A percentile compares a stretch with the other conserved stretches of the same genome.
Conservation (phyloP, 1,140 invertebrate species). For the Holotrichia oblita region DNA sequence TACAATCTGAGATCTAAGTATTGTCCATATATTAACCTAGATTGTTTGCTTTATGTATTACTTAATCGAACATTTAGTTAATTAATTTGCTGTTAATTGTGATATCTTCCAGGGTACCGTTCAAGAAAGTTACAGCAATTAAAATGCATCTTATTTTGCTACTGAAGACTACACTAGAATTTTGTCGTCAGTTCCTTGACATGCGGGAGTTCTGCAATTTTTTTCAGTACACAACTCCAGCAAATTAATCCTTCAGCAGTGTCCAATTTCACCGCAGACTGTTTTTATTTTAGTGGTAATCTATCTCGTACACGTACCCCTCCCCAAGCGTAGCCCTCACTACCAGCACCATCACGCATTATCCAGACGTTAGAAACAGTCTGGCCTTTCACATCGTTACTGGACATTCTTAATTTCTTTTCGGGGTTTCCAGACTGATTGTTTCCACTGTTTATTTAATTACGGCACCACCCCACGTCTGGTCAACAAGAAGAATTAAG, state of each 20-base stretch:
- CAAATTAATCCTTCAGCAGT: not conserved
- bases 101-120: too few species aligned
- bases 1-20: too few species aligned
- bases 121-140: too few species aligned
- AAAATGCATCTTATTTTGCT: too few species aligned
- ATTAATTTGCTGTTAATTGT: too few species aligned
- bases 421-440: constrained; percentile 44
- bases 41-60: too few species aligned
- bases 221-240: too few species aligned
- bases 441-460: constrained; percentile 49
- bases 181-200: too few species aligned
- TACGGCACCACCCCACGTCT: constrained; percentile 44
- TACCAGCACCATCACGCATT: not conserved
- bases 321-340: not conserved
- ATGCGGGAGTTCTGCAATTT: too few species aligned
- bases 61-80: too few species aligned
- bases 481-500: constrained; percentile 47
- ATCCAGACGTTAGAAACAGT: not conserved
- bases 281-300: constrained; percentile 2
- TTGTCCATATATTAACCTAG: too few species aligned
- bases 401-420: constrained; percentile 43
- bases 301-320: not conserved
- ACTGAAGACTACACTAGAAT: too few species aligned
- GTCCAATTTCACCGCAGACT: not conserved
- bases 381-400: constrained; percentile 31